Conservation (phyloP, 2,888 invertebrate species). For the Sturmia bella region DNA sequence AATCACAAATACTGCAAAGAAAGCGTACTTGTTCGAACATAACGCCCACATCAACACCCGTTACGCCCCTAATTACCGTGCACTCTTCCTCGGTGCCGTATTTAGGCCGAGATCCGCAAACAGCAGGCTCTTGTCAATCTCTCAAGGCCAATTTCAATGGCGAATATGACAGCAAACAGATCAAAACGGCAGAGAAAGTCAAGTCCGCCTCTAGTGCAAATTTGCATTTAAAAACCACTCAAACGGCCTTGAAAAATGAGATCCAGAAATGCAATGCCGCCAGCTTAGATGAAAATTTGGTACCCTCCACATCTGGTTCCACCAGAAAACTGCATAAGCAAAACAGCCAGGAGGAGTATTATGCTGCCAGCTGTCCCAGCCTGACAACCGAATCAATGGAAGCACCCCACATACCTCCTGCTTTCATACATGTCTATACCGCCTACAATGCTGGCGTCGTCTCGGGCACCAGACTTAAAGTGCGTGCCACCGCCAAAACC, state of each 20-base stretch:
- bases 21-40: conserved; percentile 84
- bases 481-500: conserved; percentile 96
- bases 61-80: conserved; percentile 75
- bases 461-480: conserved; percentile 94
- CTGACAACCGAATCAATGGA: conserved; percentile 72
- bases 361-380: conserved; percentile 75
- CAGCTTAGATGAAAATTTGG: conserved; percentile 66
- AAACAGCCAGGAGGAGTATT: conserved; percentile 78
- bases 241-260: conserved; percentile 83
- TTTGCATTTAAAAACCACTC: conserved; percentile 83
- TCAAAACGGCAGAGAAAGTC: conserved; percentile 63
- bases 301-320: conserved; percentile 70
- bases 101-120: conserved; percentile 83
- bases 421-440: conserved; percentile 91
- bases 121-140: conserved; percentile 74
- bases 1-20: conserved; percentile 83
- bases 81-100: conserved; percentile 85
- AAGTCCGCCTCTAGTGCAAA: conserved; percentile 82
- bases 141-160: conserved; percentile 68
- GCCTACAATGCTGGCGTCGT: conserved; percentile 98
- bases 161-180: conserved; percentile 66
- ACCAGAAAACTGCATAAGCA: conserved; percentile 76
- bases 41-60: conserved; percentile 67
- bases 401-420: conserved; percentile 71
- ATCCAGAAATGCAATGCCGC: conserved; percentile 78